phyloP scores from a whole-genome alignment of 2,797 vertebrate genomes.

The Caiman crocodilus region DNA sequence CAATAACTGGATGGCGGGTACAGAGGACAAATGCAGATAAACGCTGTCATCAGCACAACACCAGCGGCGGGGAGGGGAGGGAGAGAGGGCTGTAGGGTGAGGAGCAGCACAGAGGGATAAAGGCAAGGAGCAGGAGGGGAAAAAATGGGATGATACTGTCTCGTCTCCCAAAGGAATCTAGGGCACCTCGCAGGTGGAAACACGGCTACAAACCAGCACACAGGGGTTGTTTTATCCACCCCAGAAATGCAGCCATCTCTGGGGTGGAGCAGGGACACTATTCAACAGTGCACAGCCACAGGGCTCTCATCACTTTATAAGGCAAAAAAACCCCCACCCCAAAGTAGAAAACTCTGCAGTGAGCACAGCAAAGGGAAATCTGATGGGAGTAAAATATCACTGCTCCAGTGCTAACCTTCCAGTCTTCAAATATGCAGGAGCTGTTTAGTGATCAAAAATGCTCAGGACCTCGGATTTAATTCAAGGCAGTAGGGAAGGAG shows the following conservation, averaged over 20 bases:
- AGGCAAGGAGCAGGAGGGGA: slow-evolving; percentile 53
- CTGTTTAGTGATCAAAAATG: neutral
- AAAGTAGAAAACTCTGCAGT: fast-evolving
- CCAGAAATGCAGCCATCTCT: neutral
- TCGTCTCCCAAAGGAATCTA: slow-evolving; percentile 38
- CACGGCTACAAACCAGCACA: fast-evolving
- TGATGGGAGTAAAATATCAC: fast-evolving
- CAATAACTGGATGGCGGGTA: slow-evolving; percentile 72
- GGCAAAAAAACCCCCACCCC: fast-evolving
- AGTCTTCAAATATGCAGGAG: fast-evolving
- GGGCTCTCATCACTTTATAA: fast-evolving
- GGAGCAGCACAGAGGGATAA: slow-evolving; percentile 20
- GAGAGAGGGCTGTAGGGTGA: neutral
- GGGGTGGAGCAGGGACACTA: neutral
- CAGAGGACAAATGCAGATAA: slow-evolving; percentile 77
- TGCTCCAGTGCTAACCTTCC: fast-evolving
- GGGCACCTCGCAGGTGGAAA: neutral
- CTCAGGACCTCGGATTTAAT: fast-evolving
- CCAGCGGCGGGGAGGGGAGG: slow-evolving; percentile 55
- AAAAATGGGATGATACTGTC: slow-evolving; percentile 62
- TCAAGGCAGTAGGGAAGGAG: fast-evolving
- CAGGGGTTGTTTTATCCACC: neutral
- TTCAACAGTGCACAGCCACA: neutral
- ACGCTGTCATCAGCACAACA: slow-evolving; percentile 78
- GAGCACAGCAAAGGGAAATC: neutral